Evolutionary conservation across 2,113 vertebrate genomes (phyloP), one percentile per base, ranked within the genome.

Genomic region (Panurus biarmicus): DNA sequence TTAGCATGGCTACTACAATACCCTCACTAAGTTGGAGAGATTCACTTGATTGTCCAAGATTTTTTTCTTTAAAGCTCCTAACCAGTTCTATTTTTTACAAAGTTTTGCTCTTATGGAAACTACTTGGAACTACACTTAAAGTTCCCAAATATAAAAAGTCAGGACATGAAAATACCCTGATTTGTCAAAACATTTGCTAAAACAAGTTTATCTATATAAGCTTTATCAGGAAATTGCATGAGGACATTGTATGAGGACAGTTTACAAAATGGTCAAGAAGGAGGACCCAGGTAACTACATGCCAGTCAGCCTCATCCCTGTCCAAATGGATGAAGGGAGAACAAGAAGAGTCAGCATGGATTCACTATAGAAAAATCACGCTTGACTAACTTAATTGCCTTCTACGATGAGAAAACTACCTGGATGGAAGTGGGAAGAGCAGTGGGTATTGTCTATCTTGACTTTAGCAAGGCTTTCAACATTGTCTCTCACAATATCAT

Each of bases 271-370:
- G 11, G 13, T 16, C 11, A 60, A 47, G 38, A 29, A 45, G 15
- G 21, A 67, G 11, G 28, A 53, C 6, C 20, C 7, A 21, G 24
- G 15, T 36, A 60, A 31, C 16, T 47, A 24, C 0, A 0, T 15
- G 7, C 20, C 38, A n/a, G 28, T 67, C 45, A 74, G 13, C 16
- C 7, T 81, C 23, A 17, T 7, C 60, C 36, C 58, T 26, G 15
- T 28, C 31, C 31, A 50, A 26, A 36, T 2, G 7, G 42, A 50
- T 57, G n/a, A 42, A 36, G 31, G 73, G 7, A 23, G 4, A 71
- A 71, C 16, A 22, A 11, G 42, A 77, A 38, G 31, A 64, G 50
- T 44, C 22, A 80, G 35, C 22, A 42, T 22, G 29, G 24, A 71
- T 31, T 70, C 19, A n/a, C 24, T 28, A 16, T 35, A 40, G 11